Evolutionary conservation across 2,797 vertebrate genomes (phyloP), one percentile per base, ranked within the genome.

Genomic region (Poecilia gillii): DNA sequence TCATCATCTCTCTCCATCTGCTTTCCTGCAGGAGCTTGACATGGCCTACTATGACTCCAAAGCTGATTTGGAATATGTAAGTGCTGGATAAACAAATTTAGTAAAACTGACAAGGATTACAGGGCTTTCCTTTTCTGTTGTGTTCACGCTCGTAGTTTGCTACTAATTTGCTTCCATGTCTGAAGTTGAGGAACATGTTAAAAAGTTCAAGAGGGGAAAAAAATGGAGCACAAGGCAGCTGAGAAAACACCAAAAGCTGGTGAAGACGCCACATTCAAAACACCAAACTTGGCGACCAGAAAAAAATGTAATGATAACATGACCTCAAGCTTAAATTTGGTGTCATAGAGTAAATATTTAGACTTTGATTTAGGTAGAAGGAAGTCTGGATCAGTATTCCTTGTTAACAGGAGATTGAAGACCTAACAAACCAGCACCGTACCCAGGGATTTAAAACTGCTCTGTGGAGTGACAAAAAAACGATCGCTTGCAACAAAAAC

Each of bases 41-140:
- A 98, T 99, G 83, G 95, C 97, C 81, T 99, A 99, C 90, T 99
- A 99, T 6, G 98, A 99, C 74, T 98, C 98, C 85, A 99, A 99
- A 90, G 98, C 98, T 0, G 98, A 99, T 77, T 96, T 98, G 36
- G 98, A 99, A 94, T 97, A 99, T 46, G 97, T 99, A 86, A 98
- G 98, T 97, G 82, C 77, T n/a, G 18, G 49, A 79, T 59, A 80
- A 77, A 89, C 8, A 25, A 43, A 46, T 45, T 45, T 16, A 23
- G 41, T 71, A n/a, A 71, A 71, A 41, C 41, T 46, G 43, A 71
- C 41, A 45, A 46, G 41, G 68, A 16, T 71, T 28, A 71, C 46
- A 46, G 25, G 41, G 43, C 41, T 46, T 28, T 71, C 23, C n/a
- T 43, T 25, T 45, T 71, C 41, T n/a, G 25, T 71, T 45, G 6